Conservation (phyloP, 2,113 vertebrate genomes). For the Asarcornis scutulata region DNA sequence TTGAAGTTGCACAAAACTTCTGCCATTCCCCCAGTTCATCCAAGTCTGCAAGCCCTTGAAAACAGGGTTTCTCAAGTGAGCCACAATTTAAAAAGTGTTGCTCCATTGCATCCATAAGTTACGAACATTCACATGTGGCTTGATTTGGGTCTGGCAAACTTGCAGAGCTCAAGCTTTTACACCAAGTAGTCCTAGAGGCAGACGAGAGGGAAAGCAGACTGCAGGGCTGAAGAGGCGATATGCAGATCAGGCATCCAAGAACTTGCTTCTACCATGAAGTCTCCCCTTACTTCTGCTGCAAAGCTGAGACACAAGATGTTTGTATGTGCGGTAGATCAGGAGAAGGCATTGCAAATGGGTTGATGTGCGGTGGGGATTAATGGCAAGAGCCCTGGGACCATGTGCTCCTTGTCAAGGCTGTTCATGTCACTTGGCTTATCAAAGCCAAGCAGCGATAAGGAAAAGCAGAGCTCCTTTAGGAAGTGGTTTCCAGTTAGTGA, state of each 20-base stretch:
- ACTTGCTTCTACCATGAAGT: rapidly evolving
- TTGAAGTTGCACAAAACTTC: neutral
- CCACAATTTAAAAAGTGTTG: neutral
- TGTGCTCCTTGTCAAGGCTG: neutral
- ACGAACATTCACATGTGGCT: neutral
- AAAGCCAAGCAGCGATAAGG: neutral
- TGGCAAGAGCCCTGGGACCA: neutral
- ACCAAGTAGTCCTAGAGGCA: neutral
- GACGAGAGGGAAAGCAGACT: neutral
- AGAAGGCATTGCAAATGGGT: neutral
- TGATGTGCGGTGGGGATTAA: neutral
- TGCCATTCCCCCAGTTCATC: neutral
- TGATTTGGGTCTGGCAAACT: neutral
- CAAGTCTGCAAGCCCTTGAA: neutral
- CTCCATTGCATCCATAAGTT: neutral
- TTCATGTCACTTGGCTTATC: neutral
- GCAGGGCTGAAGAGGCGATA: neutral
- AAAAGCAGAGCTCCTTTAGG: neutral
- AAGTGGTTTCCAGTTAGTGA: neutral
- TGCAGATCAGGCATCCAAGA: neutral
- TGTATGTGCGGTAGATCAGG: neutral
- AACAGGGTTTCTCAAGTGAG: neutral
- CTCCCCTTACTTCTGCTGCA: rapidly evolving
- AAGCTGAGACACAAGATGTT: neutral
- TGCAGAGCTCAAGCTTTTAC: neutral